Conservation (phyloP, 1,140 invertebrate species). For the Armadillidium nasatum region DNA sequence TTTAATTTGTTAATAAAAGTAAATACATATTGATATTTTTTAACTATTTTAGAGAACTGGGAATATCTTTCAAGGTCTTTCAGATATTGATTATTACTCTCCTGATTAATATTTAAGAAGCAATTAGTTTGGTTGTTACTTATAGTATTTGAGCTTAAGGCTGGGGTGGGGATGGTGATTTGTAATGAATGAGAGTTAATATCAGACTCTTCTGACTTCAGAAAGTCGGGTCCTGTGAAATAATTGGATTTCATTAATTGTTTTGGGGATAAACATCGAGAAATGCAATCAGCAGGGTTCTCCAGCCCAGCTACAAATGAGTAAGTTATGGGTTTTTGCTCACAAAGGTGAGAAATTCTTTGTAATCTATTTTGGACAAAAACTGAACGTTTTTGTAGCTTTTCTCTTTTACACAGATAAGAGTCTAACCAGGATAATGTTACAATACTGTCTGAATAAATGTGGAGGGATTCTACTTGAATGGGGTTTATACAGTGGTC, state of each 20-base stretch:
- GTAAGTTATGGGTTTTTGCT: not conserved
- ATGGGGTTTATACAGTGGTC: not conserved
- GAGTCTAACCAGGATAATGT: not conserved
- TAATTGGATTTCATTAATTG: not conserved
- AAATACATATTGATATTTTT: not conserved
- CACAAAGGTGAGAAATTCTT: not conserved
- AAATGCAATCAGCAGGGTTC: conserved; percentile 5
- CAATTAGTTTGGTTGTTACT: not conserved
- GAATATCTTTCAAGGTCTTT: not conserved
- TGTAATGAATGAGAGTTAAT: not conserved
- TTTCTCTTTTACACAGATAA: not conserved
- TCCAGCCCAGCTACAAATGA: not conserved
- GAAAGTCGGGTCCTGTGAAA: not conserved
- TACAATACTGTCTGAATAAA: conserved; percentile 20
- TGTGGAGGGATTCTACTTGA: not conserved
- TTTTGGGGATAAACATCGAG: not conserved
- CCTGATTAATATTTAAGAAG: not conserved
- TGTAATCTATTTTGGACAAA: not conserved
- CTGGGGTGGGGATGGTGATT: not conserved
- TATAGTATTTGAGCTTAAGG: not conserved
- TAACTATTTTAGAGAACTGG: not conserved
- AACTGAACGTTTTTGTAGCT: not conserved
- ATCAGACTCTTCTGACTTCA: not conserved
- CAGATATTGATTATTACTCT: not conserved
- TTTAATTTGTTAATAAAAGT: conserved; percentile 28